Base-by-base conservation (phyloP, 1,140 invertebrate genomes). In the Prorops nasuta region DNA sequence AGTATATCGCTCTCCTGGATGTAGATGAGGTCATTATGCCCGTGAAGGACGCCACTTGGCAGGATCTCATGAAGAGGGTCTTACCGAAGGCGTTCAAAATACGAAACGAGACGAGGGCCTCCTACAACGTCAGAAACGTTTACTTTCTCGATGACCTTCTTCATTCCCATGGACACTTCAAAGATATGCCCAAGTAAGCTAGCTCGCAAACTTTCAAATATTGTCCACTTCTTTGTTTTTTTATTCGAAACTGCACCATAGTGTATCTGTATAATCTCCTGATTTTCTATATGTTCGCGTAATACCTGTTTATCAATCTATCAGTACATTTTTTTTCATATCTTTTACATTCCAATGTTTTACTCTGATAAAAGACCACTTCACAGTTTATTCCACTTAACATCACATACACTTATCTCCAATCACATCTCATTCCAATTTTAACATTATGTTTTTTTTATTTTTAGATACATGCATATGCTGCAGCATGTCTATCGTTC, bases 1-100 rank as follows among this genome's bases (percentile, higher is more conserved):
- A 92, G 42, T 96, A 94, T 75, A 87, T 97, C 22, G 91, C 90
- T 0, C 76, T 98, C 10, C 76, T 97, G 17, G 95, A 98, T 65
- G 91, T 93, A 32, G 94, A 98, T 71, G 94, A 98, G 72, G 88
- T 97, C 31, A 96, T 97, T 52, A 94, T 97, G 86, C 94, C 94
- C 1, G 78, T 94, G 15, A 83, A 87, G 52, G 83, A 86, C 38
- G 66, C 74, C 1, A 84, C 77, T 0, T 98, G 94, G 94, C 82
- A 81, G 10, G 82, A 86, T 39, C 76, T 97, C 35, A 91, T 97
- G 89, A 77, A 82, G 20, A 64, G 84, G 44, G 84, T 92, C 1
- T 66, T 90, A 34, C 81, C 83, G 0, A 86, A 91, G 64, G 83
- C 90, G 2, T 54, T 86, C 0, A 80, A 82, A 28, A 80, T 84